Evolutionary conservation across 2,113 vertebrate species (phyloP).

Genomic region (Struthidea cinerea): DNA sequence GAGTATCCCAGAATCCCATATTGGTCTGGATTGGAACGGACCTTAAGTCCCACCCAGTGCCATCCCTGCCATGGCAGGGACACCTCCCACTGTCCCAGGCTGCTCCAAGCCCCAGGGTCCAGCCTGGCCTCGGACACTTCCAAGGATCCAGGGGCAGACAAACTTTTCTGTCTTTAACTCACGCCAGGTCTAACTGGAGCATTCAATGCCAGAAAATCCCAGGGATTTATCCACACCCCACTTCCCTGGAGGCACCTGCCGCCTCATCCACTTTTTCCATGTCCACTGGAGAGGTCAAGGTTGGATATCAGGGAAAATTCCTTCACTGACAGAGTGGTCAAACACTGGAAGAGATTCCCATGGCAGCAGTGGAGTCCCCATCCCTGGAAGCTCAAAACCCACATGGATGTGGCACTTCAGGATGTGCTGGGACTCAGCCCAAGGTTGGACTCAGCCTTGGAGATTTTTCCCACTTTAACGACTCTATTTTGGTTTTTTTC

Average conservation of each 20-base stretch:
- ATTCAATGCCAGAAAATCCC: not conserved
- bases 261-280: not conserved
- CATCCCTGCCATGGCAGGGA: too few species aligned
- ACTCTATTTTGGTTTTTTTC: not conserved
- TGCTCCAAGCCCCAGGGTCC: not conserved
- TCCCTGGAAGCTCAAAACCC: not conserved
- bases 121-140: not conserved
- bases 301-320: not conserved
- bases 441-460: not conserved
- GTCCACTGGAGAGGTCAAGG: not conserved
- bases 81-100: not conserved
- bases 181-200: not conserved
- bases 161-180: not conserved
- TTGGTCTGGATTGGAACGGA: not conserved
- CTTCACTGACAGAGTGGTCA: not conserved
- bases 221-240: not conserved
- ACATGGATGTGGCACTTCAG: not conserved
- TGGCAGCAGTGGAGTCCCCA: accelerated
- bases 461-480: not conserved
- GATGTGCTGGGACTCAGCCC: not conserved
- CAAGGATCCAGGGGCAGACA: not conserved
- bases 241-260: not conserved
- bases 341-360: not conserved
- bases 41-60: not conserved
- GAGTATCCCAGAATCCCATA: not conserved